Evolutionary conservation across 2,888 invertebrate genomes (phyloP).

Genomic region (Idaea biselata): DNA sequence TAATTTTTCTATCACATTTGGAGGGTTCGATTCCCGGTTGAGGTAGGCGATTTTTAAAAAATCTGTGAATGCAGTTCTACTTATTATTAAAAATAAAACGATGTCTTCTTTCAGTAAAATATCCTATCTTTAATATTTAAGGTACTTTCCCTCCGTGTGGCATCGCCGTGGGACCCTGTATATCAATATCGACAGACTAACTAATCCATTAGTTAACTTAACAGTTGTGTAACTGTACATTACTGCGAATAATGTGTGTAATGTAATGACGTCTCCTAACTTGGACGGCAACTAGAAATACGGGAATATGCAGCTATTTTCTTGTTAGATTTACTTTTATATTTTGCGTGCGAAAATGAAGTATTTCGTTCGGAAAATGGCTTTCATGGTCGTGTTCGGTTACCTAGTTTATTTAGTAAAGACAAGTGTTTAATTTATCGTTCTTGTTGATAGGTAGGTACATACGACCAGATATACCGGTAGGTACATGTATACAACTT

Average conservation of each 20-base stretch:
- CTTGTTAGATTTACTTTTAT: too few species aligned
- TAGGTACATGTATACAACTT: too few species aligned
- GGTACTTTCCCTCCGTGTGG: too few species aligned
- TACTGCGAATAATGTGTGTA: neutral
- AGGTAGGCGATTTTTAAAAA: too few species aligned
- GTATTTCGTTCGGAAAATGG: neutral
- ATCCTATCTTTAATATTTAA: too few species aligned
- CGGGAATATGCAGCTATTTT: neutral
- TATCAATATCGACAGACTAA: neutral
- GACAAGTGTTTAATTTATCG: neutral
- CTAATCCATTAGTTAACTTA: neutral
- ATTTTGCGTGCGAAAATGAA: neutral
- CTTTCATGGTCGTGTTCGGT: neutral
- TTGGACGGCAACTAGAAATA: neutral
- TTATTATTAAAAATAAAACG: too few species aligned
- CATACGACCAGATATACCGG: too few species aligned
- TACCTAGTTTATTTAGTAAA: neutral
- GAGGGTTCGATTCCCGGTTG: too few species aligned
- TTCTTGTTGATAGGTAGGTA: neutral
- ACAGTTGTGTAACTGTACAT: neutral
- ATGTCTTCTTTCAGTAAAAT: too few species aligned
- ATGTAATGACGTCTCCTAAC: slow-evolving; percentile 1
- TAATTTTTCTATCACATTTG: too few species aligned
- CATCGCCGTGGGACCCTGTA: too few species aligned
- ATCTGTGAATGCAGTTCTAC: too few species aligned